These are phyloP conservation scores for Chaetogeoica ovagalla DNA, from an alignment of 2,888 invertebrate genomes.

Conservation along the genomic window DNA sequence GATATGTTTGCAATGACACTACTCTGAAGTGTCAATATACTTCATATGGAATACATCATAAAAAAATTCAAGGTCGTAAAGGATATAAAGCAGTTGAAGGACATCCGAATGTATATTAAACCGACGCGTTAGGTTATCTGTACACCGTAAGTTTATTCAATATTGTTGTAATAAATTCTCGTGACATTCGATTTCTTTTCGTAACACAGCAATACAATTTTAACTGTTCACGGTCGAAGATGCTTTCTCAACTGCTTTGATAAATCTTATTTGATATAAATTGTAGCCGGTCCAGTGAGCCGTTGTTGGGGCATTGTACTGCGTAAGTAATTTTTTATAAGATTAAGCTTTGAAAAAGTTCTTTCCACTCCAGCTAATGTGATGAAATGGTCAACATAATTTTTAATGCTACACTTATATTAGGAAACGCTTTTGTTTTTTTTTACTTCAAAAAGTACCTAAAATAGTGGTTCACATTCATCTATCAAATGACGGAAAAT, in stretches of 20 bases:
- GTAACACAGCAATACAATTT: too few relatives aligned
- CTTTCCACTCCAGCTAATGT: conserved; percentile 21
- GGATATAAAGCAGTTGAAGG: too few relatives aligned
- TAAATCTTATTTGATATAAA: background rate
- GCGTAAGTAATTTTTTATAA: conserved; percentile 1
- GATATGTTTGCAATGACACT: too few relatives aligned
- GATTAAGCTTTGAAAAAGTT: conserved; percentile 1
- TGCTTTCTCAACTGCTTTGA: background rate
- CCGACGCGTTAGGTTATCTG: too few relatives aligned
- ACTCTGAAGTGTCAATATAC: too few relatives aligned
- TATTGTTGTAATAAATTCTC: too few relatives aligned
- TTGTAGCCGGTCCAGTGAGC: background rate
- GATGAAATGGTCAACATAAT: conserved; percentile 7
- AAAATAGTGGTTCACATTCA: background rate
- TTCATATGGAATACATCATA: too few relatives aligned
- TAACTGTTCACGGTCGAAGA: too few relatives aligned
- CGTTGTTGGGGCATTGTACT: background rate
- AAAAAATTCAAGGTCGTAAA: too few relatives aligned
- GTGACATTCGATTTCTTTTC: too few relatives aligned
- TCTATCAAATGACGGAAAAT: conserved; percentile 4
- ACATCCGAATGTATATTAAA: too few relatives aligned
- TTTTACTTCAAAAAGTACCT: conserved; percentile 12
- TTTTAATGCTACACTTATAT: conserved; percentile 12
- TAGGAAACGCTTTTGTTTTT: conserved; percentile 8
- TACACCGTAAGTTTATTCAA: too few relatives aligned